Evolutionary conservation across 2,797 vertebrate genomes (phyloP).

Genomic region (Hoplostethus mediterraneus): DNA sequence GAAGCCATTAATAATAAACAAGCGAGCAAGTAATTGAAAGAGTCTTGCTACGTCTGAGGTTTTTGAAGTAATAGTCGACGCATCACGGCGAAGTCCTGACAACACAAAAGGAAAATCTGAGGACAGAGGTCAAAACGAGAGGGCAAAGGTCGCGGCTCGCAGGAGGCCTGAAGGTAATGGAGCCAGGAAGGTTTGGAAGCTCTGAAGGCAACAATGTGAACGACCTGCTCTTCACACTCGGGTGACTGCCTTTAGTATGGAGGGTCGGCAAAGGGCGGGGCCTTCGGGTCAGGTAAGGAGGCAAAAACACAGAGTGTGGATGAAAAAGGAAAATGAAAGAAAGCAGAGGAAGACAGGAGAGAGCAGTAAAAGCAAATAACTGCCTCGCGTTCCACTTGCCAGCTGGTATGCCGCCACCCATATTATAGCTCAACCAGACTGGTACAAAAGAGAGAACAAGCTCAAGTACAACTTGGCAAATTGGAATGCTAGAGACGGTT

Average conservation of each 20-base stretch:
- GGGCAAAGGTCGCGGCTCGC: slow-evolving; percentile 55
- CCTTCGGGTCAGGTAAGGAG: slow-evolving; percentile 1
- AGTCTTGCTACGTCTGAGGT: slow-evolving; percentile 35
- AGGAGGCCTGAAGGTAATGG: slow-evolving; percentile 51
- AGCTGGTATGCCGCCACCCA: background rate
- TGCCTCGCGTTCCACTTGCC: background rate
- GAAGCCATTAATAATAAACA: slow-evolving; percentile 50
- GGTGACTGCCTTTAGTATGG: slow-evolving; percentile 27
- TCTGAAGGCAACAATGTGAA: slow-evolving; percentile 48
- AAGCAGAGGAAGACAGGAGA: background rate
- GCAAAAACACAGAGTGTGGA: slow-evolving; percentile 5
- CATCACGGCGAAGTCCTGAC: slow-evolving; percentile 34
- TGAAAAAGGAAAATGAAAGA: background rate
- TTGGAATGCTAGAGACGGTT: background rate
- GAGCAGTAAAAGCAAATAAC: slow-evolving; percentile 3
- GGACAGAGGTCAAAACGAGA: slow-evolving; percentile 43
- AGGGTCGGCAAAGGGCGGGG: slow-evolving; percentile 1
- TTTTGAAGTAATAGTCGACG: slow-evolving; percentile 32
- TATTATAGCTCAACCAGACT: background rate
- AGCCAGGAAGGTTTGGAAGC: slow-evolving; percentile 43
- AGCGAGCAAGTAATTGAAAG: slow-evolving; percentile 26
- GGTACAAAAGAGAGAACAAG: background rate
- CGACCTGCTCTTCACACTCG: slow-evolving; percentile 34
- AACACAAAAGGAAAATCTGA: slow-evolving; percentile 38
- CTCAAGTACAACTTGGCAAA: background rate